These are phyloP conservation scores for Pomatorhinus ruficollis DNA, from an alignment of 2,113 vertebrate genomes.

Conservation along the genomic window DNA sequence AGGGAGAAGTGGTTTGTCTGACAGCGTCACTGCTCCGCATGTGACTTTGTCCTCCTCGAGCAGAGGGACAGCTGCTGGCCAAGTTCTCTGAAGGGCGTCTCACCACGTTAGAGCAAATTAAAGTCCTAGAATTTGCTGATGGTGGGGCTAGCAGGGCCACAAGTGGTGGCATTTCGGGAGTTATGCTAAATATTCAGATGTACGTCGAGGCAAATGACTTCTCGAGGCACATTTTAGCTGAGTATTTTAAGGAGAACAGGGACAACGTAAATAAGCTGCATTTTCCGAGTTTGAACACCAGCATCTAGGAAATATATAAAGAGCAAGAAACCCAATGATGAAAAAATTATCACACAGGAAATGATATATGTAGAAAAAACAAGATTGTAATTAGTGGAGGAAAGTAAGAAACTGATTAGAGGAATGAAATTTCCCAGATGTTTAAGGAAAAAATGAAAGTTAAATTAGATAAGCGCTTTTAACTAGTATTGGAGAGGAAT, in stretches of 20 bases:
- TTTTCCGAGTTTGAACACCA: neutral
- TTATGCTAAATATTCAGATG: neutral
- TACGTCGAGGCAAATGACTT: neutral
- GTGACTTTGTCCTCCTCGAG: neutral
- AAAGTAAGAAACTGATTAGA: constrained; percentile 64
- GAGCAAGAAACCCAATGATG: constrained; percentile 43
- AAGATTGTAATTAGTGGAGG: constrained; percentile 41
- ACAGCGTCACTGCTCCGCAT: neutral
- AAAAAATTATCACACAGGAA: constrained; percentile 38
- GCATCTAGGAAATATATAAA: constrained; percentile 22
- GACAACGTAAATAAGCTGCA: neutral
- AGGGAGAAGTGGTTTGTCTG: neutral
- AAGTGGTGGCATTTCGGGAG: neutral
- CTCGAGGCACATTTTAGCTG: neutral
- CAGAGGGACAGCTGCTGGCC: neutral
- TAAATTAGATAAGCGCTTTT: constrained; percentile 56
- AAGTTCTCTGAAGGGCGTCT: neutral
- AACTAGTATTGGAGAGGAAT: constrained; percentile 13
- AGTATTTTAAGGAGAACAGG: neutral
- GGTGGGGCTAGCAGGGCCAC: neutral
- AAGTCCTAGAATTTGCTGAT: neutral
- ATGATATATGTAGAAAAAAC: constrained; percentile 38
- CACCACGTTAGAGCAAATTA: neutral
- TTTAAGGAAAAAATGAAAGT: constrained; percentile 42
- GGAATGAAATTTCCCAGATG: constrained; percentile 56